Evolutionary conservation across 1,140 invertebrate genomes (phyloP).

Genomic region (Lineus longissimus): DNA sequence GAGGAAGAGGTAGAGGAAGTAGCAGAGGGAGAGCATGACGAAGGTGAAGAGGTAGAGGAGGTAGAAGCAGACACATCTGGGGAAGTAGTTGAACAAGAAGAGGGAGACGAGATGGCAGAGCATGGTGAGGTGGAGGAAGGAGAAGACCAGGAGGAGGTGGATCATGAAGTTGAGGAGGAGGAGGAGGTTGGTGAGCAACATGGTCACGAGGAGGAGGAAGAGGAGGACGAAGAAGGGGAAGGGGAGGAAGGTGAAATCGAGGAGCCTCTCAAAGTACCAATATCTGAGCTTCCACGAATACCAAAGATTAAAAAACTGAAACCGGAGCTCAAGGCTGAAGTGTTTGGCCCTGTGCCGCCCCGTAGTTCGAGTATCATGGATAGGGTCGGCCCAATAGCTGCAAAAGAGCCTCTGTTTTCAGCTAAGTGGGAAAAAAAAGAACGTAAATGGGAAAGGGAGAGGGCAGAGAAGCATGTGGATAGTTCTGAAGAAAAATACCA

Average conservation of each 20-base stretch:
- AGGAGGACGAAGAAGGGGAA: slow-evolving; percentile 11
- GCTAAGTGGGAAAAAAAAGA: slow-evolving; percentile 42
- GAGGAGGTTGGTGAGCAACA: slow-evolving; percentile 17
- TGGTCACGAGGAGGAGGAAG: slow-evolving; percentile 23
- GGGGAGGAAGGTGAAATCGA: slow-evolving; percentile 14
- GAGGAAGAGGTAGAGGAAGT: slow-evolving; percentile 7
- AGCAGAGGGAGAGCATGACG: neutral
- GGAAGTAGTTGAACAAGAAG: neutral
- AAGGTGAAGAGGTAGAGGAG: neutral
- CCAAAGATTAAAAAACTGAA: slow-evolving; percentile 24
- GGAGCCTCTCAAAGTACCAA: slow-evolving; percentile 10
- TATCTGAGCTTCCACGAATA: slow-evolving; percentile 31
- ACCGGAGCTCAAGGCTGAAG: neutral
- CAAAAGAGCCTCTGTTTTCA: neutral
- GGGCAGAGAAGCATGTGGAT: slow-evolving; percentile 18
- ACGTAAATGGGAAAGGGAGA: slow-evolving; percentile 45
- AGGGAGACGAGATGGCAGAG: neutral
- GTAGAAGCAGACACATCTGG: neutral
- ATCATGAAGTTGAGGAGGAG: neutral
- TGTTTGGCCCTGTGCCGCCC: neutral
- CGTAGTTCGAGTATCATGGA: too few relatives aligned
- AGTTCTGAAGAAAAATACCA: slow-evolving; percentile 38
- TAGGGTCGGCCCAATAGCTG: too few relatives aligned
- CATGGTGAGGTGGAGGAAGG: neutral
- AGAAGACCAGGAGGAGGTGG: neutral